Base-by-base conservation (phyloP, 2,797 vertebrate genomes). In the Pangasius sanitwongsei region DNA sequence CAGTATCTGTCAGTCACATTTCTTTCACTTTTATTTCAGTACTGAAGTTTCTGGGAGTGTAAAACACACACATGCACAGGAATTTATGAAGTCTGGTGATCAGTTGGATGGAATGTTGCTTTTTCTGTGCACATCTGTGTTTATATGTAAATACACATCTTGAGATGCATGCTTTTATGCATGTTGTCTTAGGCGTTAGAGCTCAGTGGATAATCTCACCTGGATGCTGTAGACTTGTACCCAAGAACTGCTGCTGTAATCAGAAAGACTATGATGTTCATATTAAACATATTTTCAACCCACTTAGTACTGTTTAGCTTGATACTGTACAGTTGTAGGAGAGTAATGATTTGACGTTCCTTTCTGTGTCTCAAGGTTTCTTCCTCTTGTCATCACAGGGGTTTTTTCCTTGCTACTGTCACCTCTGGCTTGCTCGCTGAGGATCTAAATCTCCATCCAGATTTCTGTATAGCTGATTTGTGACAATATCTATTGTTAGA, bases 41-140 rank as follows among this genome's bases (percentile, higher is more conserved):
- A 34, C 65, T 34, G 31, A 69, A 9, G 91, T 90, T 93, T 87
- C 83, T 94, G 25, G 41, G 3, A 2, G 44, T 28, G 5, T 28
- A 15, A 13, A 28, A 50, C 23, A 41, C 20, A 55, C 15, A 80
- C 0, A 9, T 50, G 28, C 12, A 50, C 23, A 77, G 28, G n/a
- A 50, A 16, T 28, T n/a, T 25, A n/a, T 31, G 48, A 48, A 48
- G 20, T 25, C 41, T 74, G 37, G 31, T 25, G 72, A 74, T 74
- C 67, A 18, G 5, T 37, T 34, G 31, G 31, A 70, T 69, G 67
- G 67, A 34, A 69, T 69, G 67, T 18, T 37, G 34, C 25, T 2
- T 31, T 34, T 8, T 78, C 28, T 16, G 13, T 18, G 6, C 48
- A 53, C 48, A 25, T 78, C 23, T 74, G 70, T 44, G 20, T 75